Evolutionary conservation across 2,888 invertebrate genomes (phyloP).

Genomic region (Phrixothrix hirtus): DNA sequence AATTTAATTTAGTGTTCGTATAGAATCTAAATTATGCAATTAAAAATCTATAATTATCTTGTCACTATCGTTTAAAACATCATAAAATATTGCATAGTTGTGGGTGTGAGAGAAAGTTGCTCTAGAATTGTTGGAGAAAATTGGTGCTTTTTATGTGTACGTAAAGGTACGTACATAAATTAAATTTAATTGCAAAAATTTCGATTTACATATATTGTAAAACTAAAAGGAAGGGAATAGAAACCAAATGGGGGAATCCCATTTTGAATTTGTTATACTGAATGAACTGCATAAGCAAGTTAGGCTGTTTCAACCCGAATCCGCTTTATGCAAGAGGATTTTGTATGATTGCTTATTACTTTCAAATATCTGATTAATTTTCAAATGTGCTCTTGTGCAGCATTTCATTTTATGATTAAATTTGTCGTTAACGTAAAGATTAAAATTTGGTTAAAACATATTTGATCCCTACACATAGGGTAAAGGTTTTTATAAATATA

Average conservation of each 20-base stretch:
- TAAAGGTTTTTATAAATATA: constrained; percentile 19
- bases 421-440: too few relatives aligned
- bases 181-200: too few relatives aligned
- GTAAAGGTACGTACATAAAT: too few relatives aligned
- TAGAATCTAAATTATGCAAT: constrained; percentile 10
- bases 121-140: too few relatives aligned
- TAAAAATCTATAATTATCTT: constrained; percentile 12
- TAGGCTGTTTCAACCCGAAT: constrained; percentile 22
- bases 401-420: constrained; percentile 2
- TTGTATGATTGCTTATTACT: constrained; percentile 29
- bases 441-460: constrained; percentile 4
- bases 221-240: too few relatives aligned
- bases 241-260: too few relatives aligned
- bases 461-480: background rate
- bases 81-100: too few relatives aligned
- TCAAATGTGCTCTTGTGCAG: constrained; percentile 6
- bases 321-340: constrained; percentile 29
- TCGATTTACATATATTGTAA: too few relatives aligned
- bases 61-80: constrained; percentile 14
- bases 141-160: too few relatives aligned
- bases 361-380: constrained; percentile 26
- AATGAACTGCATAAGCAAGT: constrained; percentile 26
- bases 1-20: too few relatives aligned
- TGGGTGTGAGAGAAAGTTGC: too few relatives aligned
- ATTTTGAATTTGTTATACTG: constrained; percentile 21